These are phyloP conservation scores for Apostichopus californicus DNA, from an alignment of 35 echinoderm and acorn worm species.

Conservation along the genomic window DNA sequence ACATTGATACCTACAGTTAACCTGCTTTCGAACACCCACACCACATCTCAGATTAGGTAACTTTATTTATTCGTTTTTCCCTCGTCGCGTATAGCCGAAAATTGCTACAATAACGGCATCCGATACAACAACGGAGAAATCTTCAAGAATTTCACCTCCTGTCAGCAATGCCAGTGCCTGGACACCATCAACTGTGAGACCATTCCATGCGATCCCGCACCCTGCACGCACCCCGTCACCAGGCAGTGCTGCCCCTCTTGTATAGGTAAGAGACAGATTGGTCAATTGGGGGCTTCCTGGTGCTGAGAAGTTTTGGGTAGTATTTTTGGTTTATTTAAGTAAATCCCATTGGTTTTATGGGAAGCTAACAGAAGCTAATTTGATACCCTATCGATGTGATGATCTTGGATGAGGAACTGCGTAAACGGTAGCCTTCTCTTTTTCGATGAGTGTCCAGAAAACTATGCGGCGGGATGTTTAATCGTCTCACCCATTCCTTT, in stretches of 20 bases:
- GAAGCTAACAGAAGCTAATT: no score
- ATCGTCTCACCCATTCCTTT: no score
- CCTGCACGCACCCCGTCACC: neutral
- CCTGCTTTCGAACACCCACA: no score
- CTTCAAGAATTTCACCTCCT: slow-evolving; percentile 12
- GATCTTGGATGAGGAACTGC: no score
- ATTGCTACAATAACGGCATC: neutral
- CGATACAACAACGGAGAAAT: slow-evolving; percentile 26
- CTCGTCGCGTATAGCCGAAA: neutral
- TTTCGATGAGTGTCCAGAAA: no score
- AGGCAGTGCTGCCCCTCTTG: slow-evolving; percentile 17
- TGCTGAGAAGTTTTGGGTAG: neutral
- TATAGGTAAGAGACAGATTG: neutral
- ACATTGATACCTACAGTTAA: no score
- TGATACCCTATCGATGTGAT: no score
- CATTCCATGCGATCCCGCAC: neutral
- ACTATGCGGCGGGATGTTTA: no score
- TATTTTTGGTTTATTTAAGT: no score
- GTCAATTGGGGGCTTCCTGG: neutral
- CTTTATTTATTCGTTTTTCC: neutral
- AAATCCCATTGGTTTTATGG: no score
- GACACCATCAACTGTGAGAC: neutral
- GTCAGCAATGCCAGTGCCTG: slow-evolving; percentile 19
- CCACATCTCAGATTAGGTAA: no score
- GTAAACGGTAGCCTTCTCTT: no score